These are phyloP conservation scores for Tortrix viridana DNA, from an alignment of 2,888 invertebrate species.

Conservation along the genomic window DNA sequence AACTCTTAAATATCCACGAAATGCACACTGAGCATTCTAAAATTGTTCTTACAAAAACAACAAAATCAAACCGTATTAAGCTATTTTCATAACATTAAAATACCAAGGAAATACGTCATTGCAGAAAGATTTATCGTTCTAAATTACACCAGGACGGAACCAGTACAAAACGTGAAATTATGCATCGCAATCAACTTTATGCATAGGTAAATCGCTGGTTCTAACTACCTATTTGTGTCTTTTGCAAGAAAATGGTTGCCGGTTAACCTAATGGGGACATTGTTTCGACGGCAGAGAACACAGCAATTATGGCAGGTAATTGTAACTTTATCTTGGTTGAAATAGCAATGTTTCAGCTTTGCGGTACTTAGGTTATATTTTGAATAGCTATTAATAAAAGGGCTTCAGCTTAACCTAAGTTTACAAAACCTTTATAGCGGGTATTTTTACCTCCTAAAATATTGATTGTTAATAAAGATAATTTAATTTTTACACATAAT, in stretches of 20 bases:
- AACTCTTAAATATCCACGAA: no score
- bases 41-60: not conserved
- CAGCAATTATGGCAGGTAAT: conserved; percentile 40
- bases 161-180: conserved; percentile 45
- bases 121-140: conserved; percentile 41
- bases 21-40: no score
- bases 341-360: conserved; percentile 8
- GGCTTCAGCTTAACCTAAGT: no score
- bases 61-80: conserved; percentile 24
- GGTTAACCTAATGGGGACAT: conserved; percentile 66
- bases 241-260: conserved; percentile 57
- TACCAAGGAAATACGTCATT: conserved; percentile 25
- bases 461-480: no score
- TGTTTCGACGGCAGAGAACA: conserved; percentile 48
- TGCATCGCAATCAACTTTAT: conserved; percentile 46
- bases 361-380: not conserved
- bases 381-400: not conserved
- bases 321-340: conserved; percentile 14
- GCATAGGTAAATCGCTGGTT: conserved; percentile 51
- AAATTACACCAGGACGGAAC: conserved; percentile 45
- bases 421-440: no score
- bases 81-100: conserved; percentile 25
- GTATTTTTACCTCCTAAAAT: no score
- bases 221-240: conserved; percentile 50
- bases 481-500: no score